These are phyloP conservation scores for Hypomecis atomaria DNA, from an alignment of 2,888 invertebrate species.

Conservation along the genomic window DNA sequence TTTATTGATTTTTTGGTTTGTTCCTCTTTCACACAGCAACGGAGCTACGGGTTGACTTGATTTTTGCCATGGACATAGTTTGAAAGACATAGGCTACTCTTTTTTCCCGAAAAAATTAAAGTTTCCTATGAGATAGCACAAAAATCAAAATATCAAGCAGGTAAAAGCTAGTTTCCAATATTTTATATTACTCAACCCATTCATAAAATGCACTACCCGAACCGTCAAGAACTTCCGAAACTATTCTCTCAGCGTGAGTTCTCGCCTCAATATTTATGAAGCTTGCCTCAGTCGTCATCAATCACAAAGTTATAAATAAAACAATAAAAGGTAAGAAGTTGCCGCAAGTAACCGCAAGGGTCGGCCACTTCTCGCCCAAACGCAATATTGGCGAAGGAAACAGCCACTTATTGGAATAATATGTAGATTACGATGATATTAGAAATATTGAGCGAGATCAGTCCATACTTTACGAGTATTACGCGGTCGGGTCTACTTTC, in stretches of 20 bases:
- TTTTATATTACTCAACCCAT: constrained; percentile 21
- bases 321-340: constrained; percentile 84
- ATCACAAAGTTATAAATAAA: constrained; percentile 85
- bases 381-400: constrained; percentile 75
- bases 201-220: constrained; percentile 33
- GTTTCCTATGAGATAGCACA: too few species aligned
- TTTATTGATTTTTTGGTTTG: too few species aligned
- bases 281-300: constrained; percentile 79
- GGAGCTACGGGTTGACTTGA: too few species aligned
- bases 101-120: too few species aligned
- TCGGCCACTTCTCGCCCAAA: constrained; percentile 68
- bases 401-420: constrained; percentile 84
- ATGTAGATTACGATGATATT: constrained; percentile 82
- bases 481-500: constrained; percentile 57
- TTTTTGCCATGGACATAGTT: too few species aligned
- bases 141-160: too few species aligned
- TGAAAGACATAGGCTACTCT: too few species aligned
- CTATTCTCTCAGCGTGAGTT: constrained; percentile 73
- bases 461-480: constrained; percentile 64
- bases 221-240: constrained; percentile 48
- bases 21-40: too few species aligned
- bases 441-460: constrained; percentile 69
- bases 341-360: constrained; percentile 76
- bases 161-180: not conserved
- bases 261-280: constrained; percentile 82